Base-by-base conservation (phyloP, 2,797 vertebrate species). In the Eidolon dupreanum region DNA sequence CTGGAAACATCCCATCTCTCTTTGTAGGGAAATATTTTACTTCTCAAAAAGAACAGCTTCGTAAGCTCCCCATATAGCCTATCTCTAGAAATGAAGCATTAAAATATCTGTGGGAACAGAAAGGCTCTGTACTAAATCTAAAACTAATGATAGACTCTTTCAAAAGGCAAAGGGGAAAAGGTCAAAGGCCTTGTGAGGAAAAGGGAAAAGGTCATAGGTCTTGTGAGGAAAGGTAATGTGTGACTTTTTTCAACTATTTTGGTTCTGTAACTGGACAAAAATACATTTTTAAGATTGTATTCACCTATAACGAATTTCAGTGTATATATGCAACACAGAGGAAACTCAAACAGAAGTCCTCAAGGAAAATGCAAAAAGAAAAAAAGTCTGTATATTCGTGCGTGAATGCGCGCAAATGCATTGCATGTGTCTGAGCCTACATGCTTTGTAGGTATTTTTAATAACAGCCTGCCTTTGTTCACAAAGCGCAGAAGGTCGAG, bases 201-300 rank as follows among this genome's bases (percentile, higher is more conserved):
- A 49, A 49, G 15, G 49, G 15, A 49, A 49, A 49, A 49, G 49
- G 11, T 22, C 63, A 88, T 79, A 77, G 49, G n/a, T 8, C 77
- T 88, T 31, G 0, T 43, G n/a, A 41, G 63, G 46, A 75, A 79
- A 90, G 61, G 38, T 41, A 57, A 68, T 6, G 53, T 86, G 2
- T 0, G 5, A 59, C 13, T 43, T 81, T 84, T 71, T 90, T 65
- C 16, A 61, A 82, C 28, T 83, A 41, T 79, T 88, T 85, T 55
- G 33, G 33, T 88, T 95, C 68, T 71, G 15, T 41, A 75, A 28
- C 8, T 78, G 75, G 66, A 96, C 10, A n/a, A 74, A 95, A 92
- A 89, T 20, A 57, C 0, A 15, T 9, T 82, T 70, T 82, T 77
- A 10, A 83, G 20, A 77, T 46, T 68, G 15, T 0, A 71, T 20